A percentile compares a stretch with the other conserved stretches of the same genome.
Evolutionary conservation across 2,797 vertebrate species (phyloP).

Genomic region (Thaleichthys pacificus): DNA sequence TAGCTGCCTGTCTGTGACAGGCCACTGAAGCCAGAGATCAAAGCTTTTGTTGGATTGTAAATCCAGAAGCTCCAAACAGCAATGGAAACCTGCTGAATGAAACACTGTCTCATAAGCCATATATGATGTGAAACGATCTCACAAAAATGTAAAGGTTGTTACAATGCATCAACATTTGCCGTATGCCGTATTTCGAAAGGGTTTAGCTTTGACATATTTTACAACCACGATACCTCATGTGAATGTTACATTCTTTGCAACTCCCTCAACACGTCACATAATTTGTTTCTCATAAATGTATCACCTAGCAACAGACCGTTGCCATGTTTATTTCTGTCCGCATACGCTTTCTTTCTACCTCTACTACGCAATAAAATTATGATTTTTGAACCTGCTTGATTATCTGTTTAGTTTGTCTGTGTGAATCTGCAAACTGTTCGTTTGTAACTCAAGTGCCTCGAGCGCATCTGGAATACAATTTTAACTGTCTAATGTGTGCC

Average conservation of each 20-base stretch:
- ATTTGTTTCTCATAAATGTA: constrained; percentile 43
- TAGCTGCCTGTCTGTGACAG: constrained; percentile 11
- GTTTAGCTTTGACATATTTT: not conserved
- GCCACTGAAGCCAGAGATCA: constrained; percentile 25
- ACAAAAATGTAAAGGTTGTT: constrained; percentile 2
- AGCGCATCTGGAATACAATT: not conserved
- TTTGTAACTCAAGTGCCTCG: not conserved
- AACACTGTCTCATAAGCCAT: not conserved
- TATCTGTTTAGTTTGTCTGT: not conserved
- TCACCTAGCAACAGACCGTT: constrained; percentile 74
- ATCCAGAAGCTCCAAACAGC: not conserved
- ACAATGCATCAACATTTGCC: not conserved
- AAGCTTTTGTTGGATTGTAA: constrained; percentile 18
- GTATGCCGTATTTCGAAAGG: not conserved
- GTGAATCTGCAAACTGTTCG: too few species aligned
- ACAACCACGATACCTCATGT: too few species aligned
- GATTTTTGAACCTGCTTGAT: not conserved
- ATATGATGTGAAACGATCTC: not conserved
- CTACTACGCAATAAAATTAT: not conserved
- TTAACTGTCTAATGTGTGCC: too few species aligned
- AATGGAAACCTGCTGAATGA: not conserved
- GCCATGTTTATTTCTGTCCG: constrained; percentile 49
- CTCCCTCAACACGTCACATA: not conserved
- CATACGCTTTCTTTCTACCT: constrained; percentile 17
- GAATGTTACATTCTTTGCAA: not conserved